Base-by-base conservation (phyloP, 2,888 invertebrate genomes). In the Luffia ferchaultella region DNA sequence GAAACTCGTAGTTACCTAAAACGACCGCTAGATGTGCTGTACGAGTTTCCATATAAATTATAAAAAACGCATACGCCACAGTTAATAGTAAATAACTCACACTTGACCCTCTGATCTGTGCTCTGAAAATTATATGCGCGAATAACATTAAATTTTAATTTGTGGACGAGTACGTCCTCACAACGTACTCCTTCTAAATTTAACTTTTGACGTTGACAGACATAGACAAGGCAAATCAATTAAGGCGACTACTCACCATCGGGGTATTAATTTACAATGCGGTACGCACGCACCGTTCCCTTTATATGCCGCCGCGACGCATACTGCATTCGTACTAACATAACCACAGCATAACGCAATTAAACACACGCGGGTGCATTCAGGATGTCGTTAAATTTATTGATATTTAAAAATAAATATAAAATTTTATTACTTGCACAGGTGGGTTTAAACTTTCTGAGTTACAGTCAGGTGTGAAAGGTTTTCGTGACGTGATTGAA, bases 301-400 rank as follows among this genome's bases (percentile, higher is more conserved):
- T 30, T 30, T 30, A 30, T 30, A 12, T 12, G 30, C 30, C 30
- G 30, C 30, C 30, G 30, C 5, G 30, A 30, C 30, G 30, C 30
- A 12, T 7, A 30, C 30, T 30, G 30, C 30, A 30, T 30, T 30
- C 30, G 30, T n/a, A n/a, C n/a, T n/a, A n/a, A n/a, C n/a, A n/a
- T n/a, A 30, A 7, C 5, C 3, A 12, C 12, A 12, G 30, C 30
- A 12, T 30, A 30, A 30, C 30, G 30, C 30, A 30, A 30, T 30
- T 30, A 30, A 30, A 30, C 30, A 12, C 30, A 30, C 12, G 30
- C 30, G 30, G 30, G 12, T 12, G 30, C 17, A n/a, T n/a, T 20
- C 20, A 46, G 46, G 46, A 46, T 46, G 46, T 46, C 46, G 46
- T 46, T 16, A 46, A 46, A 46, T 30, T 30, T 30, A 46, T 46